Percentiles rank a stretch among this genome's conserved stretches.
Conservation (phyloP, 1,140 invertebrate genomes). For the Artemia franciscana region DNA sequence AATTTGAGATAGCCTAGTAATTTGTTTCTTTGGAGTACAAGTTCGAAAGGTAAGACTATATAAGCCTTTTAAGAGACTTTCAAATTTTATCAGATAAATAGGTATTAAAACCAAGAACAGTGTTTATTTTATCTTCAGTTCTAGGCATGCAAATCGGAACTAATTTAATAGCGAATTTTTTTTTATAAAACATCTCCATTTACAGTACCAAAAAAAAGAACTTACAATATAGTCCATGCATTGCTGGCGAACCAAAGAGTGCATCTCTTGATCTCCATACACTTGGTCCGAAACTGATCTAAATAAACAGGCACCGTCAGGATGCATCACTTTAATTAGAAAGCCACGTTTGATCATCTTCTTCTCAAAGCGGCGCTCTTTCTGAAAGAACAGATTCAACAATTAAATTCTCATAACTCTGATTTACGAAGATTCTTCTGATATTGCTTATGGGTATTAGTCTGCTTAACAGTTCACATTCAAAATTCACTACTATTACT, state of each 20-base stretch:
- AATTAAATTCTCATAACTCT: background rate
- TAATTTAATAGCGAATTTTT: background rate
- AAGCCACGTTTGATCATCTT: slow-evolving; percentile 47
- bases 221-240: slow-evolving; percentile 85
- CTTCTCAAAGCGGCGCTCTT: slow-evolving; percentile 42
- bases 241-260: slow-evolving; percentile 50
- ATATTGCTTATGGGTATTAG: background rate
- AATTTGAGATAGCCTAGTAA: too few species aligned
- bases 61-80: too few species aligned
- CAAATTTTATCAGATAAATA: slow-evolving; percentile 10
- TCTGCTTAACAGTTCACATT: background rate
- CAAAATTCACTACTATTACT: too few species aligned
- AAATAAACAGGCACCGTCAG: slow-evolving; percentile 83
- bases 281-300: slow-evolving; percentile 77
- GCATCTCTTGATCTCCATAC: slow-evolving; percentile 82
- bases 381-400: slow-evolving; percentile 18
- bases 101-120: background rate
- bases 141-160: background rate
- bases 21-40: too few species aligned
- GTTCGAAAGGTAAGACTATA: too few species aligned
- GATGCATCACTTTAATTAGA: slow-evolving; percentile 62
- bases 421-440: too few species aligned
- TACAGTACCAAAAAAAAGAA: slow-evolving; percentile 9
- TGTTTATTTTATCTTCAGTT: too few species aligned
- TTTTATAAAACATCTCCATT: background rate